Evolutionary conservation across 92 coral and sea anemone species (phyloP).

Genomic region (Zoanthus sansibaricus): DNA sequence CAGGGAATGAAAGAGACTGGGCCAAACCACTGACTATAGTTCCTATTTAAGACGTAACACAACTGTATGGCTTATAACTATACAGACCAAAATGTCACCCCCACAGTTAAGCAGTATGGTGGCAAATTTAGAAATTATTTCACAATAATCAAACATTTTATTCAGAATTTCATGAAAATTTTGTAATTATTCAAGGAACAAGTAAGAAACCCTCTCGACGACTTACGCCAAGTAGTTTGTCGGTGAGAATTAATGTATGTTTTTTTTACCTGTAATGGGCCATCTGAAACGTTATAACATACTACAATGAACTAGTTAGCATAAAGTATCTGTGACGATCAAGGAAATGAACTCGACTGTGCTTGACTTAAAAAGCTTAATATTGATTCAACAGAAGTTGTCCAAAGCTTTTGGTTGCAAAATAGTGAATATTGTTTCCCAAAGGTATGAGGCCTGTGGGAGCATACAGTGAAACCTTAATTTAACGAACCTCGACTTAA

Average conservation of each 20-base stretch:
- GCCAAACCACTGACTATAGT: not conserved
- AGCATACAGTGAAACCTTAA: no score
- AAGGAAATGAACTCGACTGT: no score
- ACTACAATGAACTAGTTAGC: not conserved
- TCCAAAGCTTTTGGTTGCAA: no score
- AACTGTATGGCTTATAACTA: not conserved
- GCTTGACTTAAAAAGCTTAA: no score
- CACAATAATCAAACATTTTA: not conserved
- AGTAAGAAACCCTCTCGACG: not conserved
- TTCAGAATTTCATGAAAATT: not conserved
- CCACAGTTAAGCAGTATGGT: not conserved
- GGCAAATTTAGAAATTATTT: not conserved
- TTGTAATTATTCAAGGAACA: not conserved
- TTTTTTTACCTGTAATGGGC: not conserved
- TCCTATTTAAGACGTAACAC: not conserved
- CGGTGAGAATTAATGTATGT: not conserved
- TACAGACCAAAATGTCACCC: not conserved
- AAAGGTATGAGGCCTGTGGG: no score
- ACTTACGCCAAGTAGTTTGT: no score
- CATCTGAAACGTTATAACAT: not conserved
- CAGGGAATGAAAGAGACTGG: slow-evolving; percentile 12
- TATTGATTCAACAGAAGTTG: no score
- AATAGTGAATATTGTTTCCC: no score
- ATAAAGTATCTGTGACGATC: no score
- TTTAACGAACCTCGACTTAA: no score